Base-by-base conservation (phyloP, 1,140 invertebrate species). In the Papilio machaon region DNA sequence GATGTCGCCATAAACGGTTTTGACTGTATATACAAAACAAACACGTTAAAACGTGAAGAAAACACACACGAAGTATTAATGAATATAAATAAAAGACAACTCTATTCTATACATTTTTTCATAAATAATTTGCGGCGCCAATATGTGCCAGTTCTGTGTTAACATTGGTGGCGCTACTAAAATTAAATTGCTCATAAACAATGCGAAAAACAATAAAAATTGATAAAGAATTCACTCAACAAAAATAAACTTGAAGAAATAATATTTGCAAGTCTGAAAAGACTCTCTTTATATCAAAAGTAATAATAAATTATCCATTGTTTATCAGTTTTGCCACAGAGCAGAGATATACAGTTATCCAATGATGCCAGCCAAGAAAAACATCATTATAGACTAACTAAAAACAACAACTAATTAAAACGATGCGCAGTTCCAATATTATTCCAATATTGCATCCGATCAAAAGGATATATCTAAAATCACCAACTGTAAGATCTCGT, bases 321-420 rank as follows among this genome's bases (percentile, higher is more conserved):
- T 35, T 1, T 11, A 67, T 30, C 30, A 30, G 64, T 35, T 67
- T 67, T 15, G 30, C 64, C 64, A 67, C 23, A 67, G 30, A 67
- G 64, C 30, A 15, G 64, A 11, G 58, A 35, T 67, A 23, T 23
- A 67, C 64, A 38, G 64, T 67, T 67, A 67, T 30, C 64, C 64
- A 30, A 67, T 67, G 64, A 67, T 67, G 11, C 15, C 11, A 30
- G 64, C 64, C 64, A 67, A 67, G n/a, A 67, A 67, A 67, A 67
- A 67, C 30, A 23, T 58, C n/a, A 64, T 67, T 35, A 67, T 35
- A 35, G 23, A 15, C 30, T 30, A 30, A 30, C 64, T 30, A 67
- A 67, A 30, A 67, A 35, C 30, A 67, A 67, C 64, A 67, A 60
- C 19, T 54, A 17, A 54, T 67, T 15, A 67, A 67, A 67, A 4